These are phyloP conservation scores for Stichodactyla mertensii DNA, from an alignment of 64 coral and sea anemone species.

Conservation along the genomic window DNA sequence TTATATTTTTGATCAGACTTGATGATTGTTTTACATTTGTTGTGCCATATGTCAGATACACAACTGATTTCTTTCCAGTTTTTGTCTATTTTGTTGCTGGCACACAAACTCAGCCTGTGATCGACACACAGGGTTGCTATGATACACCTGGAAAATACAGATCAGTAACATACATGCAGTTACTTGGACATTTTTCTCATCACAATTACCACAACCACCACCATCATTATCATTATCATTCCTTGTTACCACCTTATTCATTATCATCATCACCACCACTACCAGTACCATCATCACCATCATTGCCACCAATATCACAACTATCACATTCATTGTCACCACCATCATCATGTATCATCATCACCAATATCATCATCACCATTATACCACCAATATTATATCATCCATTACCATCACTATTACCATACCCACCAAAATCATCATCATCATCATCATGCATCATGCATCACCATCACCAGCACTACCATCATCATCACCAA, in stretches of 20 bases:
- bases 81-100: not conserved
- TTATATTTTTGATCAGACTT: not conserved
- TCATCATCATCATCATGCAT: not conserved
- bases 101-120: not conserved
- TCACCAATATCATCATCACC: not conserved
- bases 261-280: not conserved
- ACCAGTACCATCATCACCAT: not conserved
- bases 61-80: not conserved
- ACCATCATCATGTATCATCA: not conserved
- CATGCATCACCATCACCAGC: not conserved
- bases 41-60: not conserved
- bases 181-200: not conserved
- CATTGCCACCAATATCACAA: no score
- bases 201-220: not conserved
- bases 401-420: no score
- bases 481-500: not conserved
- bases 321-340: no score
- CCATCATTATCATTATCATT: not conserved
- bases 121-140: not conserved
- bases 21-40: not conserved
- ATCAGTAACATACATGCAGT: not conserved
- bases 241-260: not conserved
- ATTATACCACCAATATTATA: not conserved
- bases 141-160: conserved; percentile 18
- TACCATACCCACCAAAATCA: not conserved